A percentile compares a stretch with the other conserved stretches of the same genome.
Evolutionary conservation across 2,113 vertebrate genomes (phyloP).

Genomic region (Grammomys dolichurus): DNA sequence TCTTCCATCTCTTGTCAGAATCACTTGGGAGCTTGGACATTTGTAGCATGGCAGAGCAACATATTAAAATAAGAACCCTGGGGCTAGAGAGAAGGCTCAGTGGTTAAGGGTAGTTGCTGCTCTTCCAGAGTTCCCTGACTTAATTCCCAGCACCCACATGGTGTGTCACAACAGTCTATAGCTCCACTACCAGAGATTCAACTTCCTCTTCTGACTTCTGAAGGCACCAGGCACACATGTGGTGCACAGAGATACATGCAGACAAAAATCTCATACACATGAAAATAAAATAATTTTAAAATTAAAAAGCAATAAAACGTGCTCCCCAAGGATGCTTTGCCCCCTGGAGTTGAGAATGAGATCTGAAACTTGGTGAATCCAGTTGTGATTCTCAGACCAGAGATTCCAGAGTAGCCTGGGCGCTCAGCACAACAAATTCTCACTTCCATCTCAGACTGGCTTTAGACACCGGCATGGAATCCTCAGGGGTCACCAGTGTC

Average conservation of each 20-base stretch:
- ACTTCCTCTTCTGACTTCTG: neutral
- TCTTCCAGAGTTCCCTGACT: no score
- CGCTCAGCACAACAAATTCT: neutral
- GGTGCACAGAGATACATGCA: neutral
- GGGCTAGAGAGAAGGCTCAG: neutral
- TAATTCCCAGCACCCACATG: neutral
- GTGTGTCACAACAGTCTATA: neutral
- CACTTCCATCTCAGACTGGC: neutral
- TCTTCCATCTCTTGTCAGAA: neutral
- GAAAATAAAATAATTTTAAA: neutral
- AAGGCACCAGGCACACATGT: neutral
- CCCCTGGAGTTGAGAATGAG: neutral
- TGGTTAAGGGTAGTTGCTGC: neutral
- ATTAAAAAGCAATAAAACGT: neutral
- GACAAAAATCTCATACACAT: neutral
- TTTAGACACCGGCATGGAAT: neutral
- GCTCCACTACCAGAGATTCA: neutral
- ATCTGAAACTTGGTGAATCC: neutral
- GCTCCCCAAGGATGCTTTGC: neutral
- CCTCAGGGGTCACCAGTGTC: neutral
- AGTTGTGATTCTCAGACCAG: neutral
- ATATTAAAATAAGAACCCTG: neutral
- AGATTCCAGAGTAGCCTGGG: neutral
- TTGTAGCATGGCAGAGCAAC: neutral
- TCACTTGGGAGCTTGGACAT: neutral